A percentile compares a stretch with the other conserved stretches of the same genome.
Conservation (phyloP, 2,113 vertebrate genomes). For the Poicephalus gulielmi region DNA sequence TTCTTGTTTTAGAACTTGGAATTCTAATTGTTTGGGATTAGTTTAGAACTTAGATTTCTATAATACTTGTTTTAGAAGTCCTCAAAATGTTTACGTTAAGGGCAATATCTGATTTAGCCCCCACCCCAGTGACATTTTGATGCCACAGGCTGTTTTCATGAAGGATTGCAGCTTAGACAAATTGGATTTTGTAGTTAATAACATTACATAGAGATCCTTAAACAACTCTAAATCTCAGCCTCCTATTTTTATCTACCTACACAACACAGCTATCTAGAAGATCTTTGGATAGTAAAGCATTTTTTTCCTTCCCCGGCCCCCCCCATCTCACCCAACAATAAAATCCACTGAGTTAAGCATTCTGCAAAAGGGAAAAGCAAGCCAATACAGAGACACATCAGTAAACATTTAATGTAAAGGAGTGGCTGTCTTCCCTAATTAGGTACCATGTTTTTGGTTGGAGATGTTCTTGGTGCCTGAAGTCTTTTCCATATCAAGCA, state of each 20-base stretch:
- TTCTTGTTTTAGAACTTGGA: background rate
- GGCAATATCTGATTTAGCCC: background rate
- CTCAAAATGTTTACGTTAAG: background rate
- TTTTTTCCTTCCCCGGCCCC: accelerated
- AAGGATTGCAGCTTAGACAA: background rate
- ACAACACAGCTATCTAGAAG: background rate
- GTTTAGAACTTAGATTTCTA: no score
- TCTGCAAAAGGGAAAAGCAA: background rate
- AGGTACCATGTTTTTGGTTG: background rate
- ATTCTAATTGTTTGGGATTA: no score
- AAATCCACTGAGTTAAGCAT: background rate
- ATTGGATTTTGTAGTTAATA: background rate
- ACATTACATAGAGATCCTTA: background rate
- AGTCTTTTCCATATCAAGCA: background rate
- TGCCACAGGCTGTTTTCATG: background rate
- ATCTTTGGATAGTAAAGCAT: background rate
- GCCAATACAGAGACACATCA: background rate
- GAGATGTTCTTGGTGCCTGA: background rate
- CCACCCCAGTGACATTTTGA: background rate
- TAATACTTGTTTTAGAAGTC: background rate
- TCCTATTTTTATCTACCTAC: background rate
- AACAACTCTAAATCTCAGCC: background rate
- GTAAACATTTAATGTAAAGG: background rate
- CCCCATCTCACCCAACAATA: background rate
- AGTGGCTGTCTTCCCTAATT: background rate